Evolutionary conservation across 2,797 vertebrate species (phyloP).

Genomic region (Stomatorhinus walkeri): DNA sequence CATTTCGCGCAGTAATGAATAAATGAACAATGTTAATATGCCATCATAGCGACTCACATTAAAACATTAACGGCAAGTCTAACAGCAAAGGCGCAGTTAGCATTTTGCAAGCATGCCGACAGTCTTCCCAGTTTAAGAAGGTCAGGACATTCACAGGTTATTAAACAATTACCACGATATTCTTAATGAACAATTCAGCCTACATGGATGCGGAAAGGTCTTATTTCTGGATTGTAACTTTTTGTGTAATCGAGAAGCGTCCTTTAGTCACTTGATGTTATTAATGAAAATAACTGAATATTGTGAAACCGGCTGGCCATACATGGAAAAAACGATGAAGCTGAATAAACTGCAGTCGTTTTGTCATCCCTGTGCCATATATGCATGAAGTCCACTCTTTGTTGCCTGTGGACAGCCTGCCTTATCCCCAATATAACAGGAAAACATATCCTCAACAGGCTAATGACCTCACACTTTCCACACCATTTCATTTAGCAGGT

Average conservation of each 20-base stretch:
- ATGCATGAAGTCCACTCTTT: conserved; percentile 21
- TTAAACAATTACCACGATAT: not conserved
- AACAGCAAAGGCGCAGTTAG: not conserved
- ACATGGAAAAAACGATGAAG: not conserved
- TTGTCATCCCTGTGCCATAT: not conserved
- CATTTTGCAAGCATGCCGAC: not conserved
- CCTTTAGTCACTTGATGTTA: not conserved
- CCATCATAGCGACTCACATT: not conserved
- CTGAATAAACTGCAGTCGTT: not conserved
- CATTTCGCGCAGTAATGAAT: not conserved
- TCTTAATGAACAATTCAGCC: not conserved
- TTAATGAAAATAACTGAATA: not conserved
- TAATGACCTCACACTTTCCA: conserved; percentile 66
- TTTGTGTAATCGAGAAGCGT: not conserved
- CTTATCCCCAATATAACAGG: conserved; percentile 54
- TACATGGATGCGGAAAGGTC: not conserved
- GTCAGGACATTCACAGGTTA: not conserved
- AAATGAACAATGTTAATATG: not conserved
- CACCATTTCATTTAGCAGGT: conserved; percentile 61
- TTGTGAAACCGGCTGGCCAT: not conserved
- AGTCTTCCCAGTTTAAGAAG: not conserved
- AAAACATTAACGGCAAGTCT: not conserved
- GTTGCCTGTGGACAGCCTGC: conserved; percentile 53
- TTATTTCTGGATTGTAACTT: not conserved
- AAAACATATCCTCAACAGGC: conserved; percentile 58